Percentiles rank a stretch among this genome's conserved stretches.
Conservation (phyloP, 1,140 invertebrate genomes). For the Drosophila mauritiana region DNA sequence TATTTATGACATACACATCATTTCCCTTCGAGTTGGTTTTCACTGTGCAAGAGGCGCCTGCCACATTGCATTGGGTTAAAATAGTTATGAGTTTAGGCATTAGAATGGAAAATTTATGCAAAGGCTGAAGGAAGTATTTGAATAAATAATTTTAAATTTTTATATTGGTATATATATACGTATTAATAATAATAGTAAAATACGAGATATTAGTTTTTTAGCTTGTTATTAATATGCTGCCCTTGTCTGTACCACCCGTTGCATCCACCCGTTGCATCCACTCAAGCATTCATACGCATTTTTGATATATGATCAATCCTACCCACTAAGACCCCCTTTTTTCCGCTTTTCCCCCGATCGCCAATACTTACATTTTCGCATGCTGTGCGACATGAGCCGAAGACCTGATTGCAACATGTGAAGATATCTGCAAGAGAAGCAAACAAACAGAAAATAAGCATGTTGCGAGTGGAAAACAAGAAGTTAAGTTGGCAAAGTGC, state of each 20-base stretch:
- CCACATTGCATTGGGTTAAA: background rate
- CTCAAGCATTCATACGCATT: conserved; percentile 20
- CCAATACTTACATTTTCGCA: conserved; percentile 81
- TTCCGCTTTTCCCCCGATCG: background rate
- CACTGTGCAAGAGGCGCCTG: conserved; percentile 9
- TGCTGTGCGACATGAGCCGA: conserved; percentile 83
- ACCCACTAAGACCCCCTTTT: background rate
- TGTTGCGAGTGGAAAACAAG: conserved; percentile 32
- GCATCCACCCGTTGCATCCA: conserved; percentile 29
- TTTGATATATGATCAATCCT: conserved; percentile 41
- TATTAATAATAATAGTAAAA: too few relatives aligned
- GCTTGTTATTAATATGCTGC: conserved; percentile 1
- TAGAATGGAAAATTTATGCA: background rate
- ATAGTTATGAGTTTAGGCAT: conserved; percentile 9
- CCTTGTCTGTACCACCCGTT: conserved; percentile 19
- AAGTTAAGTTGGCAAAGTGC: conserved; percentile 48
- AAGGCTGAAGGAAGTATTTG: background rate
- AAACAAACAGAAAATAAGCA: conserved; percentile 37
- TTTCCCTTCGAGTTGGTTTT: conserved; percentile 33
- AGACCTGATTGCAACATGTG: conserved; percentile 81
- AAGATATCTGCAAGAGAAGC: conserved; percentile 76
- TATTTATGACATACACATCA: conserved; percentile 49
- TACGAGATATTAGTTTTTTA: too few relatives aligned
- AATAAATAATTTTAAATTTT: too few relatives aligned
- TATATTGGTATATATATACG: too few relatives aligned